phyloP scores from a whole-genome alignment of 1,140 invertebrate species.

The Polyergus mexicanus region DNA sequence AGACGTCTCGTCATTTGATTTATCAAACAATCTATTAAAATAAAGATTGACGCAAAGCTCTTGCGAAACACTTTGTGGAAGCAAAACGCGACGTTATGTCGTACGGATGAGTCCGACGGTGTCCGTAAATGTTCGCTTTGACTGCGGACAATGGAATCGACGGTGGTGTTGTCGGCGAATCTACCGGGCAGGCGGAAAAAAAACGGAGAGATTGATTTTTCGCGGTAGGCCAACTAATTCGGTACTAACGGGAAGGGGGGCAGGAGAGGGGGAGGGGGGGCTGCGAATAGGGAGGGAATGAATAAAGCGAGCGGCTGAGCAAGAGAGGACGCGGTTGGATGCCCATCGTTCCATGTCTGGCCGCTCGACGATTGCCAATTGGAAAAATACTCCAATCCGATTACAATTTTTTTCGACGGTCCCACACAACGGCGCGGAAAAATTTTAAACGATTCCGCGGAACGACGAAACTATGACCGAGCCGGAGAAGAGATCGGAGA shows the following conservation, averaged over 20 bases:
- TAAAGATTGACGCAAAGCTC: background rate
- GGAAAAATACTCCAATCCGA: constrained; percentile 79
- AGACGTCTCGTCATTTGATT: background rate
- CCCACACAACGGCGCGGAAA: constrained; percentile 67
- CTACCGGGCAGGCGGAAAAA: constrained; percentile 69
- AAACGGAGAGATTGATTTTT: constrained; percentile 83
- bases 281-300: background rate
- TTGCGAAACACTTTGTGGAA: background rate
- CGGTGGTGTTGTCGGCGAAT: constrained; percentile 69
- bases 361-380: constrained; percentile 77
- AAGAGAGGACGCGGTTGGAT: constrained; percentile 57
- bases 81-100: constrained; percentile 23
- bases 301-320: constrained; percentile 51
- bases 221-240: constrained; percentile 81
- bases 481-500: constrained; percentile 48
- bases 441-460: constrained; percentile 71
- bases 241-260: constrained; percentile 34
- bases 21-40: background rate
- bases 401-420: constrained; percentile 77
- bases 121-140: constrained; percentile 63
- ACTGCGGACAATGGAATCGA: constrained; percentile 72
- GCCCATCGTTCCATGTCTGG: constrained; percentile 68
- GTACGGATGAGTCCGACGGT: background rate
- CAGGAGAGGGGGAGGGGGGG: too few species aligned
- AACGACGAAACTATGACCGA: constrained; percentile 4